Base-by-base conservation (phyloP, 2,113 vertebrate species). In the Myotis yumanensis region DNA sequence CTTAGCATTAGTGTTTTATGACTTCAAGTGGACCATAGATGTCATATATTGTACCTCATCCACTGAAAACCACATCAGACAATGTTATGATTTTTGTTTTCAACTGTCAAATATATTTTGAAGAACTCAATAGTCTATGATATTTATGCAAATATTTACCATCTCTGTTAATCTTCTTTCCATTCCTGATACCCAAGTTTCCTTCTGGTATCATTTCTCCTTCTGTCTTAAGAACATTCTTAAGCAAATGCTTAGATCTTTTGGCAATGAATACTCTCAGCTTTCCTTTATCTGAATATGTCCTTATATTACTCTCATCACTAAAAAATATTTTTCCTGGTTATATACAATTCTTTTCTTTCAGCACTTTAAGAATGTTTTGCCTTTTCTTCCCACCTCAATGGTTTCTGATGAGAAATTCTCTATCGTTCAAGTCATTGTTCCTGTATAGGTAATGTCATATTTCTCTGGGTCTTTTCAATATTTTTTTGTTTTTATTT, bases 141-240 rank as follows among this genome's bases (percentile, higher is more conserved):
- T 57, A 80, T 79, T 64, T 81, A 72, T 11, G 35, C 40, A 94
- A 68, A 72, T 59, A 62, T 79, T 48, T 40, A 77, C 46, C 40
- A 73, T 88, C 95, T 79, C 91, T 89, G 15, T 85, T 87, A 40
- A 85, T 54, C 73, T 28, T 62, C 59, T 62, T 80, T 87, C 80
- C 72, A 80, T 76, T 95, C 59, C 59, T 89, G 35, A 86, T 75
- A 28, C 54, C 57, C 73, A 76, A 40, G 7, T 81, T 73, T n/a
- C 51, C 12, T 76, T 85, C 64, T 72, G 30, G 8, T 85, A 84
- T 62, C 59, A 28, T 75, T 94, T 66, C 28, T 30, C 40, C 79
- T 90, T 57, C n/a, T 90, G 48, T 52, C 30, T 71, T 64, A 86
- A 89, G 66, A 76, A 68, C 6, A 22, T 22, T 35, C 52, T 86